Percentiles rank a stretch among this genome's conserved stretches.
These are phyloP conservation scores for Thalassaphorura encarpata DNA, from an alignment of 1,140 invertebrate genomes.

Conservation along the genomic window DNA sequence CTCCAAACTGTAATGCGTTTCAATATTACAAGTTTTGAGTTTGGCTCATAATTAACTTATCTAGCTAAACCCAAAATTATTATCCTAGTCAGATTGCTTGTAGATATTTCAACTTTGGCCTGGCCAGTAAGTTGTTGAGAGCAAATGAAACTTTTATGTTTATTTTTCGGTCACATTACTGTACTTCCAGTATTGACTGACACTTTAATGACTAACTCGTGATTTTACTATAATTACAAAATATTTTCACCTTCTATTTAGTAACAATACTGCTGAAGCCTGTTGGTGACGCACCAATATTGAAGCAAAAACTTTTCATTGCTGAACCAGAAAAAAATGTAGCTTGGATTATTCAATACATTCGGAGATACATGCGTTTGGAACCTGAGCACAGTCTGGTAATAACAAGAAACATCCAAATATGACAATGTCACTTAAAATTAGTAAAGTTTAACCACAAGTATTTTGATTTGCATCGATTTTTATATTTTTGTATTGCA, in stretches of 20 bases:
- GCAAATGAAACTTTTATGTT: not conserved
- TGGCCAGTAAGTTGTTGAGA: too few species aligned
- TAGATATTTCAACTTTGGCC: too few species aligned
- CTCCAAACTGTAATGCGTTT: too few species aligned
- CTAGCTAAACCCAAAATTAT: too few species aligned
- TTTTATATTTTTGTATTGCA: slow-evolving; percentile 42
- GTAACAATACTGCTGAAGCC: slow-evolving; percentile 89
- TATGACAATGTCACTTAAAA: slow-evolving; percentile 8
- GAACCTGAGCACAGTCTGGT: slow-evolving; percentile 75
- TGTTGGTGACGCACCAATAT: slow-evolving; percentile 91
- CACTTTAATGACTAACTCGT: too few species aligned
- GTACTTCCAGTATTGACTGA: not conserved
- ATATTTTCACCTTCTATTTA: slow-evolving; percentile 43
- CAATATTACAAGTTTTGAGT: too few species aligned
- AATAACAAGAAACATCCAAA: too few species aligned
- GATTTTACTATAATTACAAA: too few species aligned
- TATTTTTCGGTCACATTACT: too few species aligned
- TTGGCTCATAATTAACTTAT: too few species aligned
- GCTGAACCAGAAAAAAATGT: slow-evolving; percentile 81
- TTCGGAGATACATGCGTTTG: slow-evolving; percentile 79
- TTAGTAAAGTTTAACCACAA: not conserved
- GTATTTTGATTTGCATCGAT: not conserved
- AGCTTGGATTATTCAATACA: slow-evolving; percentile 76
- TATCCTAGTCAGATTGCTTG: too few species aligned
- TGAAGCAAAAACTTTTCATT: slow-evolving; percentile 91